Evolutionary conservation across 1,140 invertebrate species (phyloP).

Genomic region (Heliconius hewitsoni): DNA sequence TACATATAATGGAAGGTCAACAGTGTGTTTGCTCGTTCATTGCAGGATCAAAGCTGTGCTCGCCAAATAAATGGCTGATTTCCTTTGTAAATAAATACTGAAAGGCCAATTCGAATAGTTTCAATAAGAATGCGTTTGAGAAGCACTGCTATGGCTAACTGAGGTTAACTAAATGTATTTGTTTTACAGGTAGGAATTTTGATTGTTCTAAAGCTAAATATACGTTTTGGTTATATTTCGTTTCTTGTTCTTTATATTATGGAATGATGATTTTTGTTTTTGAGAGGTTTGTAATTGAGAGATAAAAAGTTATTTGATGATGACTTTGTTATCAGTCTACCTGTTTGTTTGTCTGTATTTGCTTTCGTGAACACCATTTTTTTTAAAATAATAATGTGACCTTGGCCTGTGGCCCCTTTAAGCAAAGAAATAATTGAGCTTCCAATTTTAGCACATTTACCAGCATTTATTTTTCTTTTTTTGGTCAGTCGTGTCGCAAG

Average conservation of each 20-base stretch:
- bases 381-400: no score
- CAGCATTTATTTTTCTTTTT: no score
- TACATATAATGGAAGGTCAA: conserved; percentile 64
- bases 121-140: conserved; percentile 57
- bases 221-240: neutral
- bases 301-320: no score
- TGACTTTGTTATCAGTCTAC: no score
- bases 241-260: neutral
- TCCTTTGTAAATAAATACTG: conserved; percentile 74
- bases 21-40: conserved; percentile 67
- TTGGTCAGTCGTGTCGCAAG: no score
- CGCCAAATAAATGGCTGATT: conserved; percentile 78
- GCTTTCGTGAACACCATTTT: no score
- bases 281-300: no score
- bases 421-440: no score
- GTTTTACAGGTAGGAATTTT: conserved; percentile 40
- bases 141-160: conserved; percentile 54
- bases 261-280: no score
- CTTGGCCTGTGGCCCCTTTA: no score
- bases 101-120: conserved; percentile 65
- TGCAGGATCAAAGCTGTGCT: conserved; percentile 72
- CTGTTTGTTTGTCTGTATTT: no score
- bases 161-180: conserved; percentile 66
- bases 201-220: neutral
- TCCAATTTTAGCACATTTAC: no score